Evolutionary conservation across 2,888 invertebrate species (phyloP), one percentile per base, ranked within the genome.

Genomic region (Meliscaeva auricollis): DNA sequence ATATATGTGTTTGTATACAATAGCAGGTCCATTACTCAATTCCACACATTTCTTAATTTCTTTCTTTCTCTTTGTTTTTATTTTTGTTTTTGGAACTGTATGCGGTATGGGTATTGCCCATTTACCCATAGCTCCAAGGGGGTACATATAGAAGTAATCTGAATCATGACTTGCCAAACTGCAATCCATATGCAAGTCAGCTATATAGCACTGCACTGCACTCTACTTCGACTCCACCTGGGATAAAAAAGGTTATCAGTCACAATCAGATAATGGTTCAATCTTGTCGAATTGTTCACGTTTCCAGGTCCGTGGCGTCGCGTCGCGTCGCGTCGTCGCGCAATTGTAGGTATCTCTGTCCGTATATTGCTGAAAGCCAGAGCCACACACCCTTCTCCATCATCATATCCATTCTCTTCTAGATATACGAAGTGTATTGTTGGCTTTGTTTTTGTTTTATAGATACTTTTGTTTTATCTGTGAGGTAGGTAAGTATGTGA

Each of bases 251-350:
- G 91, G 89, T 91, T 91, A 91, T 91, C 92, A 88, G 69, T 58
- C 72, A 87, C 87, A 87, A 91, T 91, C 91, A 89, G 90, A 89
- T 91, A 91, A 91, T 91, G 91, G 90, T 91, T 91, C 90, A 91
- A 91, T 91, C 90, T 91, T 87, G 88, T 89, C 85, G 87, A 87
- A 87, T 80, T 85, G 85, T 85, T 81, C 85, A 85, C 85, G 85
- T 85, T 85, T 85, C 78, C 50, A 44, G 77, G 68, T 80, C 85
- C 72, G 80, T 80, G 81, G 81, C 66, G 75, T 46, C 68, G 46
- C n/a, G 54, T 15, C 6, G 32, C 7, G 17, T 17, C 13, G 35
- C 60, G 11, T 17, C 52, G 30, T 17, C 30, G n/a, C 13, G 56
- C 35, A 79, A 66, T 69, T 44, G 62, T 70, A 44, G 62, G 8